Evolutionary conservation across 2,888 invertebrate genomes (phyloP).

Genomic region (Sclerodermus sp.): DNA sequence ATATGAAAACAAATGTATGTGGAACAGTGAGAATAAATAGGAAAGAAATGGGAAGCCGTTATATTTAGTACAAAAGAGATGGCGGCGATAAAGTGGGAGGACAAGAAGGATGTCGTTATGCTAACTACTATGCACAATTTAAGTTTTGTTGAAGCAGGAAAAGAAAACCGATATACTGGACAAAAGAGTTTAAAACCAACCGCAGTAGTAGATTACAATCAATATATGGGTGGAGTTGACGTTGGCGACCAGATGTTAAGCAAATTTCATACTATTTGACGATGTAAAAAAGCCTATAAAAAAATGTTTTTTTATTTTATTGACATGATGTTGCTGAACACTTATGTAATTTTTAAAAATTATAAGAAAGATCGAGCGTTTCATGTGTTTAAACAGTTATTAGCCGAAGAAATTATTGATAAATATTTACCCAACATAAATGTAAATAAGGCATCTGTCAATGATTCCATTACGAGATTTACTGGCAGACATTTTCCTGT

Average conservation of each 20-base stretch:
- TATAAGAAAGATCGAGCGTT: conserved; percentile 15
- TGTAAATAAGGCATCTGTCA: conserved; percentile 6
- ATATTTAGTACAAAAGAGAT: conserved; percentile 12
- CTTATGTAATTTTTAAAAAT: conserved; percentile 19
- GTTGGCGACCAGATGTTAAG: conserved; percentile 32
- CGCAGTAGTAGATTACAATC: conserved; percentile 34
- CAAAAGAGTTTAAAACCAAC: conserved; percentile 25
- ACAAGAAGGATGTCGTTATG: conserved; percentile 41
- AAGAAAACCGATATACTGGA: conserved; percentile 18
- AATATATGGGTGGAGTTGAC: neutral
- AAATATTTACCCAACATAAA: too few species aligned
- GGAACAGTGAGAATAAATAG: conserved; percentile 14
- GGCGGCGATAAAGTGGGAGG: conserved; percentile 42
- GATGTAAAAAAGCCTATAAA: conserved; percentile 41
- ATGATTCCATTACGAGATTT: conserved; percentile 4
- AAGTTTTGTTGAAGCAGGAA: conserved; percentile 26
- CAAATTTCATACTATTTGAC: conserved; percentile 35
- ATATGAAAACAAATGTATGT: conserved; percentile 18
- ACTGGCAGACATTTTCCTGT: neutral
- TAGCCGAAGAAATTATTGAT: conserved; percentile 20
- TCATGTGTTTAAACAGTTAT: conserved; percentile 19
- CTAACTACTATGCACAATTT: conserved; percentile 35
- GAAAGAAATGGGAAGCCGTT: conserved; percentile 16
- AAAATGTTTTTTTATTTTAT: conserved; percentile 14
- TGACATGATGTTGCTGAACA: conserved; percentile 22